These are phyloP conservation scores for Microcebus lehilahytsara DNA, from an alignment of 2,113 vertebrate genomes.

Conservation along the genomic window DNA sequence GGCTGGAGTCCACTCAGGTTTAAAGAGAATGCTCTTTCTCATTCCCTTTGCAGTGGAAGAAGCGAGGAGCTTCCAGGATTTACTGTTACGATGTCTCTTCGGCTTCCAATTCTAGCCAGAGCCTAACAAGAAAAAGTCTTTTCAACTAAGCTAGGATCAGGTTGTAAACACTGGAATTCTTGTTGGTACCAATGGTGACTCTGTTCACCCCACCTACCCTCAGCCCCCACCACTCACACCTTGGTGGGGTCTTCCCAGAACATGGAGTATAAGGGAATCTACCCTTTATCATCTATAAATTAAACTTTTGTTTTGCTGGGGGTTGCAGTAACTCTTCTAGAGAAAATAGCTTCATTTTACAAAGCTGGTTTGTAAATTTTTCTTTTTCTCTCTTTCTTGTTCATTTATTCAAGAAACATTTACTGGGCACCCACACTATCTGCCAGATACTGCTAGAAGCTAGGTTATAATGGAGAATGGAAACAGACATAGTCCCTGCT, in stretches of 20 bases:
- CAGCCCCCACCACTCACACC: neutral
- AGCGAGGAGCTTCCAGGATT: slow-evolving; percentile 47
- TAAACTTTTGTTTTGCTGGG: neutral
- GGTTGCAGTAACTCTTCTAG: neutral
- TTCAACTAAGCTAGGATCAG: neutral
- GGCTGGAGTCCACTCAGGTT: slow-evolving; percentile 16
- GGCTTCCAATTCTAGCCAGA: slow-evolving; percentile 26
- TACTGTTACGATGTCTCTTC: slow-evolving; percentile 3
- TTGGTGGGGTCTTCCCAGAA: neutral
- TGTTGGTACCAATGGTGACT: neutral
- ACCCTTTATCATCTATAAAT: neutral
- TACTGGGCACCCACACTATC: neutral
- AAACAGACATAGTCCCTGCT: neutral
- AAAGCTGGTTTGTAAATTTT: neutral
- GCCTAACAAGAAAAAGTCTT: slow-evolving; percentile 46
- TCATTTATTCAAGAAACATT: slow-evolving; percentile 29
- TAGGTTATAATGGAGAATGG: neutral
- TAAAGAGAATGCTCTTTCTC: slow-evolving; percentile 55
- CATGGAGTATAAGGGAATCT: neutral
- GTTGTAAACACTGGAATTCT: slow-evolving; percentile 18
- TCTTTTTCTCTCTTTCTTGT: neutral
- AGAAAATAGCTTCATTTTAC: slow-evolving; percentile 9
- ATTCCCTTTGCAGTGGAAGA: neutral
- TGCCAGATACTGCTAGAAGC: neutral
- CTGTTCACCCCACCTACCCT: neutral